These are phyloP conservation scores for Autographa gamma DNA, from an alignment of 2,888 invertebrate species.

Conservation along the genomic window DNA sequence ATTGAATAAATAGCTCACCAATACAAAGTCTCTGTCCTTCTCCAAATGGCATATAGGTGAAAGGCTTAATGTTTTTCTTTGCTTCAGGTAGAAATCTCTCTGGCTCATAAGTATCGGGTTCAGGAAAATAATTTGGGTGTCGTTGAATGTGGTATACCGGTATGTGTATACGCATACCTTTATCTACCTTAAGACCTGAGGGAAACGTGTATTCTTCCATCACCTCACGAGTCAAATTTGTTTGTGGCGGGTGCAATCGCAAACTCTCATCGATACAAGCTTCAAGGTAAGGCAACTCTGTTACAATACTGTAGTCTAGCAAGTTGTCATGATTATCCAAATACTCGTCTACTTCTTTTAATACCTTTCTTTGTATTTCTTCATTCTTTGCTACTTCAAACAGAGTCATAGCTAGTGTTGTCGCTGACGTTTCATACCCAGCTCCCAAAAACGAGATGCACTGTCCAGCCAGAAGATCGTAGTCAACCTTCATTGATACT, in stretches of 20 bases:
- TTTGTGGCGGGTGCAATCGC: slow-evolving; percentile 61
- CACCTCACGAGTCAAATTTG: slow-evolving; percentile 58
- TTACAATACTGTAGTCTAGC: slow-evolving; percentile 60
- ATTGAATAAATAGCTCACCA: slow-evolving; percentile 11
- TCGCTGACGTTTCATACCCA: slow-evolving; percentile 67
- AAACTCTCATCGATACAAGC: slow-evolving; percentile 64
- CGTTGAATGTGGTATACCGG: slow-evolving; percentile 63
- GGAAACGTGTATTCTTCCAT: slow-evolving; percentile 62
- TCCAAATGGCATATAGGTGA: slow-evolving; percentile 66
- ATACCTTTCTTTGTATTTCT: slow-evolving; percentile 47
- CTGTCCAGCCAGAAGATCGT: slow-evolving; percentile 82
- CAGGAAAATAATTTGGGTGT: slow-evolving; percentile 59
- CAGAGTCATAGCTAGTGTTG: slow-evolving; percentile 56
- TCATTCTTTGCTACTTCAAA: slow-evolving; percentile 63
- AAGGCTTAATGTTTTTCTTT: slow-evolving; percentile 59
- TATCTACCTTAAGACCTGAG: slow-evolving; percentile 60
- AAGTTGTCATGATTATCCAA: slow-evolving; percentile 43
- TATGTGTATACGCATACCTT: slow-evolving; percentile 63
- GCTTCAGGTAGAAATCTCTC: slow-evolving; percentile 63
- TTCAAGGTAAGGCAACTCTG: slow-evolving; percentile 61
- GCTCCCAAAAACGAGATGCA: slow-evolving; percentile 79
- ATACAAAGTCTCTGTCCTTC: slow-evolving; percentile 55
- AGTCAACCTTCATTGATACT: slow-evolving; percentile 61
- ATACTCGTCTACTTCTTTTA: slow-evolving; percentile 63
- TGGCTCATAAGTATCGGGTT: slow-evolving; percentile 63